phyloP scores from a whole-genome alignment of 2,888 invertebrate species.

The Hypsopygia costalis region DNA sequence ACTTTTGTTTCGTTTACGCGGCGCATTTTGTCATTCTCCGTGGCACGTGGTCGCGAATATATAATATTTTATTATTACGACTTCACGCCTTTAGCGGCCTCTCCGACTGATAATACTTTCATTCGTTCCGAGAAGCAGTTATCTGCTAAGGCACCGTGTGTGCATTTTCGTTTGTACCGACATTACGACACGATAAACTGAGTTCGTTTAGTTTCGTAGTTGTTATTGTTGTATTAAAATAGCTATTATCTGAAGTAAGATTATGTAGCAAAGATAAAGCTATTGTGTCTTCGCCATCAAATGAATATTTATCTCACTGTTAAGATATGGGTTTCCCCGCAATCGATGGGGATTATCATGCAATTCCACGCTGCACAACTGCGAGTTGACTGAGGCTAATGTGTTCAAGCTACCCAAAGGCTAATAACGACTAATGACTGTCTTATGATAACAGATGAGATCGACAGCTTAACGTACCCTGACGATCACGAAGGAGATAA shows the following conservation, averaged over 20 bases:
- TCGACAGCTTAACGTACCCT: no score
- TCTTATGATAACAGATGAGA: no score
- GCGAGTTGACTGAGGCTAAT: no score
- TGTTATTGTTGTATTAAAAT: background rate
- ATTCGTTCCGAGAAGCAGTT: constrained; percentile 70
- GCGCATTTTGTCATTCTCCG: constrained; percentile 67
- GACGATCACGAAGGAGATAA: no score
- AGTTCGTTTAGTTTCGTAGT: background rate
- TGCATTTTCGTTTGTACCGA: background rate
- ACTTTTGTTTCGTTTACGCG: constrained; percentile 67
- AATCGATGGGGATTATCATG: no score
- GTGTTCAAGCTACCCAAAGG: no score
- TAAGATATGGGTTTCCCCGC: no score
- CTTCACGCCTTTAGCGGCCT: constrained; percentile 71
- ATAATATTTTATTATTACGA: constrained; percentile 77
- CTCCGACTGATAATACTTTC: constrained; percentile 70
- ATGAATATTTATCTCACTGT: no score
- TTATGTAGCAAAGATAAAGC: no score
- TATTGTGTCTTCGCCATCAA: no score
- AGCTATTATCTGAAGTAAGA: background rate
- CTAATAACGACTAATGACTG: no score
- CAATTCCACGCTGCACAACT: no score
- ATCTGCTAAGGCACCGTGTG: constrained; percentile 36
- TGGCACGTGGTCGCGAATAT: constrained; percentile 76
- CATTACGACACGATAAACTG: background rate